phyloP scores from a whole-genome alignment of 2,113 vertebrate genomes.

The Microtus montanus region DNA sequence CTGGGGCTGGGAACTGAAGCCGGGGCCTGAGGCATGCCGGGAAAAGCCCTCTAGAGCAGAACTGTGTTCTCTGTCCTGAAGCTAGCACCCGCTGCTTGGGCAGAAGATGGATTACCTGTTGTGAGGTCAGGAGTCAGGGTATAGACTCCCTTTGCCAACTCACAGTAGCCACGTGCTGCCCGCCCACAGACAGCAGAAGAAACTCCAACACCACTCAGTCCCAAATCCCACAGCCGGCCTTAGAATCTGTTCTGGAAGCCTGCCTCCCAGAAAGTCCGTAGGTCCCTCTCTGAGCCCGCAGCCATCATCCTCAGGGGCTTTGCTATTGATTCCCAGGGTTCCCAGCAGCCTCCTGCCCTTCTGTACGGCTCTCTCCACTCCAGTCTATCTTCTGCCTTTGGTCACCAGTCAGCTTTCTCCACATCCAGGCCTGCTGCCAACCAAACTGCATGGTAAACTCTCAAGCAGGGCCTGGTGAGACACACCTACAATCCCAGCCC shows the following conservation, averaged over 20 bases:
- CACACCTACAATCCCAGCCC: neutral
- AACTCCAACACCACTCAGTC: too few relatives aligned
- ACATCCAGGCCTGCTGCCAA: neutral
- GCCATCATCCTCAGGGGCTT: too few relatives aligned
- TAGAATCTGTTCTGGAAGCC: neutral
- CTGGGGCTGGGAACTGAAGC: neutral
- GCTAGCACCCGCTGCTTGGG: fast-evolving
- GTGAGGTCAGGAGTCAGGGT: neutral
- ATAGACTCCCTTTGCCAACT: neutral
- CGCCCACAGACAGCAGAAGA: too few relatives aligned
- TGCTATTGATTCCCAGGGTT: neutral
- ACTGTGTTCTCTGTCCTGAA: neutral
- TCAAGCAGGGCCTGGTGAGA: neutral
- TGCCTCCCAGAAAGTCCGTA: neutral
- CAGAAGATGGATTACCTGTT: neutral
- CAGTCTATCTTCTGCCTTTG: neutral
- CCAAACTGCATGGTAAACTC: neutral
- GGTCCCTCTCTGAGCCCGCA: neutral
- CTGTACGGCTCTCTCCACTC: neutral
- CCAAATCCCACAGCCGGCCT: neutral
- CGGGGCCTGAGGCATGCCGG: neutral
- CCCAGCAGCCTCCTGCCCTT: neutral
- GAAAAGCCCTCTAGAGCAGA: neutral
- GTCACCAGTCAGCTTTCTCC: neutral
- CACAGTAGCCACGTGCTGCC: too few relatives aligned